Percentiles rank a stretch among this genome's conserved stretches.
phyloP scores from a whole-genome alignment of 2,113 vertebrate species.

The Euleptes europaea region DNA sequence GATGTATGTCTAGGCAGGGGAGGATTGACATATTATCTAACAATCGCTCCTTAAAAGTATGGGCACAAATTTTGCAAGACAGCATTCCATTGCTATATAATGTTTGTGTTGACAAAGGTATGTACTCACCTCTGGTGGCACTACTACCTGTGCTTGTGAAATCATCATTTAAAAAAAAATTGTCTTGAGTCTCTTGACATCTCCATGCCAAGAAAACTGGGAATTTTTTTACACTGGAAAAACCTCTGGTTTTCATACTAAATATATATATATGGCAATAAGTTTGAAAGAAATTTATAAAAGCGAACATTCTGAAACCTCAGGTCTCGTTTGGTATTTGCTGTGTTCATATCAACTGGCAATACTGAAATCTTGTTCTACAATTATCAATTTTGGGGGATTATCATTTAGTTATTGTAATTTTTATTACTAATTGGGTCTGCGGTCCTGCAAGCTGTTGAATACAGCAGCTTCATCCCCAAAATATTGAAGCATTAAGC shows the following conservation, averaged over 20 bases:
- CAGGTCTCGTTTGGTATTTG: slow-evolving; percentile 19
- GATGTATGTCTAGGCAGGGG: neutral
- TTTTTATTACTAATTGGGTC: neutral
- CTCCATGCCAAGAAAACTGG: neutral
- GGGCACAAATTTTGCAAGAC: slow-evolving; percentile 58
- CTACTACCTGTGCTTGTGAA: slow-evolving; percentile 24
- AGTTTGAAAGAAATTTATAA: neutral
- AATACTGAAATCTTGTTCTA: slow-evolving; percentile 8
- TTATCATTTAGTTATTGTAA: neutral
- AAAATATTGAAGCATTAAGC: neutral
- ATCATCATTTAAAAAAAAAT: neutral
- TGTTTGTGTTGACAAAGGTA: slow-evolving; percentile 42
- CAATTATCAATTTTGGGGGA: neutral
- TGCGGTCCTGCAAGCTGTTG: neutral
- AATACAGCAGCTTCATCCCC: neutral
- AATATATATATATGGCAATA: neutral
- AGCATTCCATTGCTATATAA: slow-evolving; percentile 43
- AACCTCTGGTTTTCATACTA: neutral
- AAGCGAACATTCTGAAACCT: slow-evolving; percentile 27
- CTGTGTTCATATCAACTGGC: slow-evolving; percentile 1
- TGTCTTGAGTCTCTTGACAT: slow-evolving; percentile 40
- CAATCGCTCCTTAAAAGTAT: slow-evolving; percentile 28
- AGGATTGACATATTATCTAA: fast-evolving
- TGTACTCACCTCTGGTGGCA: slow-evolving; percentile 43
- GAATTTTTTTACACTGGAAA: neutral